Base-by-base conservation (phyloP, 2,888 invertebrate genomes). In the Xylota sylvarum region DNA sequence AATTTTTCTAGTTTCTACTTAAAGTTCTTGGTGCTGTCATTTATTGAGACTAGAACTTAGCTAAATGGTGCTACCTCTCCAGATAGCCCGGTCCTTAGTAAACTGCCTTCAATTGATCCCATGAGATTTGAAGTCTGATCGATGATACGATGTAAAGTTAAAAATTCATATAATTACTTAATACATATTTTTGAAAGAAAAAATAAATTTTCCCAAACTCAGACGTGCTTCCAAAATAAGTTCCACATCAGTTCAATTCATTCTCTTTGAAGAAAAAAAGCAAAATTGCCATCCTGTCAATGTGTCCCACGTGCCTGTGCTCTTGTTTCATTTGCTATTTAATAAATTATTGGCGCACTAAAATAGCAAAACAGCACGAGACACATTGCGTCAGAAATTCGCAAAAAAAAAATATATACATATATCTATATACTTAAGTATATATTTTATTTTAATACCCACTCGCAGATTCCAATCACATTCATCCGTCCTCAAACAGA, bases 331-430 rank as follows among this genome's bases (percentile, higher is more conserved):
- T 27, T 19, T 14, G 12, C 30, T n/a, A n/a, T 48, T 27, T 35
- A 27, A 56, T 73, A 50, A 60, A 50, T 73, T 14, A 62, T 27
- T 60, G 23, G 35, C 50, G 27, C 60, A 27, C 27, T 5, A 35
- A 73, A 60, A 60, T 73, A 60, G 60, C 35, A 50, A 37, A 40
- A 50, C 35, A 58, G 60, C 60, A 73, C 72, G 60, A 73, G 72
- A 73, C 50, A 62, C 48, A 60, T 58, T 48, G 50, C 72, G 72
- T 73, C 72, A 73, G 72, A 73, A 43, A 46, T 19, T 32, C 27
- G 14, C 6, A 37, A 7, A 5, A 70, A 55, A 23, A 27, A 35
- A 32, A 23, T 32, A 17, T 14, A 14, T 10, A 23, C 17, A 17
- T 14, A 14, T 10, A 5, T 10, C 2, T 43, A 6, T 5, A 43